A percentile compares a stretch with the other conserved stretches of the same genome.
phyloP scores from a whole-genome alignment of 2,888 invertebrate species.

The Zele albiditarsus region DNA sequence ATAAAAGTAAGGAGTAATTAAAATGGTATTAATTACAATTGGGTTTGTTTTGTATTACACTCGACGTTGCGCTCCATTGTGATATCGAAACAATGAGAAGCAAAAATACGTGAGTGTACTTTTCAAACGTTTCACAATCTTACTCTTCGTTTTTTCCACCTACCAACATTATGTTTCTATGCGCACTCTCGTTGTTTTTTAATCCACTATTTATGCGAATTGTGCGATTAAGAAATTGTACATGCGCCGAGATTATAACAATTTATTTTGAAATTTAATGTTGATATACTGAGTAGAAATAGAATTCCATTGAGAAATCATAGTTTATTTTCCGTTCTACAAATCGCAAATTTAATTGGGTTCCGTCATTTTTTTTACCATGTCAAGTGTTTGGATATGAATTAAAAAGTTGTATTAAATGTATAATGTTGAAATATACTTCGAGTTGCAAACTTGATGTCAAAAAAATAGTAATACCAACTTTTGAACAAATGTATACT shows the following conservation, averaged over 20 bases:
- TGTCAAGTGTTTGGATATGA: neutral
- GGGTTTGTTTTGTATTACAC: neutral
- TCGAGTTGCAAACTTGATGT: neutral
- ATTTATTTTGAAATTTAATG: neutral
- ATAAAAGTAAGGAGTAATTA: neutral
- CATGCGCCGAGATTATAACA: neutral
- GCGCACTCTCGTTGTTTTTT: neutral
- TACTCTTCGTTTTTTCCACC: neutral
- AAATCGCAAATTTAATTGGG: neutral
- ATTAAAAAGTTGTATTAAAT: neutral
- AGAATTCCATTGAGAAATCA: too few species aligned
- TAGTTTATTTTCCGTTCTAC: neutral
- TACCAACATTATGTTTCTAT: neutral
- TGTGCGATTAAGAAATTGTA: neutral
- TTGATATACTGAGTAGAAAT: too few species aligned
- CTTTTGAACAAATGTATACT: neutral
- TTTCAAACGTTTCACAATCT: neutral
- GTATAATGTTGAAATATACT: neutral
- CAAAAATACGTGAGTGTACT: neutral
- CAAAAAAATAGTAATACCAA: neutral
- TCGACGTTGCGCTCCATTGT: too few species aligned
- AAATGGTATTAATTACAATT: neutral
- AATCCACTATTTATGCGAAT: neutral
- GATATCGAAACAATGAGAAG: too few species aligned
- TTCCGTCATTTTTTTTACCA: neutral